A percentile compares a stretch with the other conserved stretches of the same genome.
phyloP scores from a whole-genome alignment of 2,888 invertebrate genomes.

The Epistrophe eligans region DNA sequence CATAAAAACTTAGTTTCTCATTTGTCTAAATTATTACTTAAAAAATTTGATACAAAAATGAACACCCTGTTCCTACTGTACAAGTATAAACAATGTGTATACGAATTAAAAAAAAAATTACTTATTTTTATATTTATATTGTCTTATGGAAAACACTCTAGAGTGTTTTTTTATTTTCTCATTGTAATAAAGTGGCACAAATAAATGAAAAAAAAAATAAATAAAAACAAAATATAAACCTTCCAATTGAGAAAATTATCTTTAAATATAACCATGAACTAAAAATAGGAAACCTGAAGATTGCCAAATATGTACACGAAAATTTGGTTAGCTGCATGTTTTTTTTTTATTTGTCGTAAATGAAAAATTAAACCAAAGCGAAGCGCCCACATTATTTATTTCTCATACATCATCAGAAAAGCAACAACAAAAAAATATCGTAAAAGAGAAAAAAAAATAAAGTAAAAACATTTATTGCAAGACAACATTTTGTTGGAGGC shows the following conservation, averaged over 20 bases:
- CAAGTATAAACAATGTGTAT: neutral
- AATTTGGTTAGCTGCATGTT: neutral
- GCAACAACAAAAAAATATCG: neutral
- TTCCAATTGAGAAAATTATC: slow-evolving; percentile 27
- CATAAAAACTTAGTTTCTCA: too few species aligned
- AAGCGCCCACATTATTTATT: slow-evolving; percentile 11
- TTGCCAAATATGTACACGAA: slow-evolving; percentile 71
- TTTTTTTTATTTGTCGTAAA: neutral
- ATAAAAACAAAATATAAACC: neutral
- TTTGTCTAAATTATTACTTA: too few species aligned
- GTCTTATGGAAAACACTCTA: slow-evolving; percentile 46
- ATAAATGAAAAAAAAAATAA: neutral
- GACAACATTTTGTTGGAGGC: slow-evolving; percentile 28
- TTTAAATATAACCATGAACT: slow-evolving; percentile 48
- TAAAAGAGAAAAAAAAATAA: neutral
- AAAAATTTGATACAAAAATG: neutral
- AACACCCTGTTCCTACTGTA: neutral
- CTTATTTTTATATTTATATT: slow-evolving; percentile 7
- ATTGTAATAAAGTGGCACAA: slow-evolving; percentile 18
- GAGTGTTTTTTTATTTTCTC: slow-evolving; percentile 23
- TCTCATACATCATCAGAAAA: slow-evolving; percentile 5
- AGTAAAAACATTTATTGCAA: neutral
- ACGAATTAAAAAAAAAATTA: neutral
- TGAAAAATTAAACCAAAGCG: neutral
- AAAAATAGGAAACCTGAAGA: slow-evolving; percentile 61